phyloP scores from a whole-genome alignment of 2,888 invertebrate species.

The Philereme transversata region DNA sequence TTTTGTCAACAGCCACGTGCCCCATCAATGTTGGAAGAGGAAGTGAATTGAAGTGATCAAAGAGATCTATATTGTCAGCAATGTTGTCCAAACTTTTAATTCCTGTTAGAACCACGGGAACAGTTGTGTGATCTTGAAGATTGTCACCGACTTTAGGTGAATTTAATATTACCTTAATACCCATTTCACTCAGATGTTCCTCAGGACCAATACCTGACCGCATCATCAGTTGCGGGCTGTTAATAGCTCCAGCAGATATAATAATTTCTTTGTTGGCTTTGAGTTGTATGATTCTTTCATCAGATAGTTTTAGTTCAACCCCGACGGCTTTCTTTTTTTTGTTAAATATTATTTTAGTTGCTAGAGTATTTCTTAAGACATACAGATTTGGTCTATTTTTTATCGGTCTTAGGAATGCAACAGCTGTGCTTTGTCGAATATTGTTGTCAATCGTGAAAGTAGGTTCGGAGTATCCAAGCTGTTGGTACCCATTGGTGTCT shows the following conservation, averaged over 20 bases:
- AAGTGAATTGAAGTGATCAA: slow-evolving; percentile 24
- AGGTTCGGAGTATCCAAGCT: slow-evolving; percentile 38
- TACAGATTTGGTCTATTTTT: slow-evolving; percentile 46
- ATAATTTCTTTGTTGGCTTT: slow-evolving; percentile 59
- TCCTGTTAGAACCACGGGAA: slow-evolving; percentile 14
- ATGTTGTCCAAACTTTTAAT: not conserved
- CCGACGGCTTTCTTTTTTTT: slow-evolving; percentile 53
- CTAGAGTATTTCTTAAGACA: slow-evolving; percentile 65
- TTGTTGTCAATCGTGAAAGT: slow-evolving; percentile 84
- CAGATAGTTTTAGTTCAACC: slow-evolving; percentile 53
- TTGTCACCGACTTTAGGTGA: slow-evolving; percentile 61
- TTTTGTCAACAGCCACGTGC: slow-evolving; percentile 39
- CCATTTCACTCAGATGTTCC: slow-evolving; percentile 46
- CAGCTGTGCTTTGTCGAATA: slow-evolving; percentile 88
- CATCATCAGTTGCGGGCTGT: slow-evolving; percentile 65
- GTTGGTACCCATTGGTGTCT: slow-evolving; percentile 47
- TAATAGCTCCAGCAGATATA: slow-evolving; percentile 62
- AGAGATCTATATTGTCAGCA: not conserved
- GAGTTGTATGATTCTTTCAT: slow-evolving; percentile 39
- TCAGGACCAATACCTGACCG: slow-evolving; percentile 68
- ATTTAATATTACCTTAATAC: slow-evolving; percentile 54
- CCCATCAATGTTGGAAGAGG: slow-evolving; percentile 22
- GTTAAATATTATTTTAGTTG: slow-evolving; percentile 67
- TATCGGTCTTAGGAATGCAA: slow-evolving; percentile 85
- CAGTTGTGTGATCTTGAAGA: slow-evolving; percentile 60